Evolutionary conservation across 2,113 vertebrate genomes (phyloP), one percentile per base, ranked within the genome.

Genomic region (Phaetusa simplex): DNA sequence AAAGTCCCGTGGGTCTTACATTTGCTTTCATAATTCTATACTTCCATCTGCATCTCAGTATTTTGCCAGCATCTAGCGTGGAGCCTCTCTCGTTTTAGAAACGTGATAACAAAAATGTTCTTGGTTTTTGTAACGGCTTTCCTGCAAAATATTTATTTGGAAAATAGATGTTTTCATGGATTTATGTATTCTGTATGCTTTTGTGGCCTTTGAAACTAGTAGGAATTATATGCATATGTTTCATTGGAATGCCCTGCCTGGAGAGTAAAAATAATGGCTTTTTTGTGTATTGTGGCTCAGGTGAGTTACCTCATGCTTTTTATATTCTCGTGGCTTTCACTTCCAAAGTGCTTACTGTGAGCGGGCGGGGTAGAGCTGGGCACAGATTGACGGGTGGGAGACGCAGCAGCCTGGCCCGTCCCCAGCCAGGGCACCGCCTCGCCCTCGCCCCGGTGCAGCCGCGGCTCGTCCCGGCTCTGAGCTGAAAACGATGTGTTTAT

Each of bases 221-320:
- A 74, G 64, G 67, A 86, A 38, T 93, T 66, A 42, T 4, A 24
- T 87, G 21, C 49, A 21, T 82, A 18, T 12, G 18, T 86, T 95
- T 82, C 32, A 58, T 42, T 88, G 82, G 17, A 80, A 77, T 70
- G 36, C 29, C 24, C 38, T 88, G 32, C 21, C 67, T 77, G 53
- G 49, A 93, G 53, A 65, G 45, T 89, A 30, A 77, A 82, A 95
- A 65, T 65, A 93, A 43, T 43, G 43, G 7, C 4, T 38, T 86
- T 86, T 94, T 87, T 66, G 13, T 65, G 40, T 86, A 30, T 88
- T 94, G 95, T 90, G 82, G 87, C 81, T 91, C 70, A 83, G 93
- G 66, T 93, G 47, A 86, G 71, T 92, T 94, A 47, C 61, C 65
- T 88, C 13, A 7, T n/a, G 62, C 70, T 93, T 88, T 85, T 72